Base-by-base conservation (phyloP, 2,888 invertebrate genomes). In the Oxystoma pomonae region DNA sequence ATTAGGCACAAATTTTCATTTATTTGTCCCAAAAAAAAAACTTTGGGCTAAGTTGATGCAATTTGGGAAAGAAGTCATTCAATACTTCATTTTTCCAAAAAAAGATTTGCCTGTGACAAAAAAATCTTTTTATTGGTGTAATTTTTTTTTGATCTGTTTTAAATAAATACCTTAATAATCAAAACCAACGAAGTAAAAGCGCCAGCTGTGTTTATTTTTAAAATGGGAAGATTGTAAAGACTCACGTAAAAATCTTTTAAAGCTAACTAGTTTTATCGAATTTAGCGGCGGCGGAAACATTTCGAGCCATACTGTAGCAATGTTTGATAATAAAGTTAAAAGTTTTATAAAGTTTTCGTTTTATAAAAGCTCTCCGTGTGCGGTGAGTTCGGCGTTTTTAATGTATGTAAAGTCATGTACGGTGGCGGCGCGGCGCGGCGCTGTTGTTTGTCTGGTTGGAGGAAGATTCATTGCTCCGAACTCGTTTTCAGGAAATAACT, bases 311-410 rank as follows among this genome's bases (percentile, higher is more conserved):
- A 66, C 56, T 62, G 65, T 53, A 67, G 62, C 53, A 53, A 55
- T 66, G 64, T 65, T 67, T 67, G 67, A 65, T 65, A 67, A 65
- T 67, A 67, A 67, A 67, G 65, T 65, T 67, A 67, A 67, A 67
- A 67, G 65, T 67, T 67, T 63, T 67, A 65, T 67, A 67, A 65
- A 67, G 62, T 35, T 65, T 65, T 63, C 67, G 61, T 67, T 67
- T 67, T 67, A 62, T 59, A 66, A 66, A 66, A 66, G 59, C 63
- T 60, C 59, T 65, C 35, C 35, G 35, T 35, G 35, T 35, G 35
- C 35, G 35, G 35, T 35, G 35, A 35, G 35, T 35, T 57, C 63
- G 53, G 65, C 63, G 64, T 64, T 67, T 66, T 67, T 68, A 68
- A 68, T 66, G 63, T 68, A 66, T 68, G 67, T 64, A 66, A 63